Evolutionary conservation across 1,140 invertebrate species (phyloP), one percentile per base, ranked within the genome.

Genomic region (Drosophila kanapiae): DNA sequence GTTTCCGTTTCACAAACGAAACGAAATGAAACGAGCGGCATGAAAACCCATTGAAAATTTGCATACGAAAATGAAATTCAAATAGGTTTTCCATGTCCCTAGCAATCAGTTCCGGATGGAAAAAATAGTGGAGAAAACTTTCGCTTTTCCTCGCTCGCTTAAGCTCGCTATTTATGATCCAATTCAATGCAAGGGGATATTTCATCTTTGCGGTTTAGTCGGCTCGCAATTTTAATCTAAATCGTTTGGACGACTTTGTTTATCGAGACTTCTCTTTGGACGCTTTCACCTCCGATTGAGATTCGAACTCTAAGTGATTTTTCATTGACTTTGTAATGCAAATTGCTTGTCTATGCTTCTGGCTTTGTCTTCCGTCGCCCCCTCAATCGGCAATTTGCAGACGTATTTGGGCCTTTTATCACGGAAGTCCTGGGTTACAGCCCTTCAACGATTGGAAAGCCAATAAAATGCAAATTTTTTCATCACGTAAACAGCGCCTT

Each of bases 1-100:
- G 84, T 84, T 88, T 88, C 84, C 84, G 84, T 81, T 87, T 67
- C 61, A 78, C 69, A 79, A 60, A 72, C 77, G 60, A 78, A 78
- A 71, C 75, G 48, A 78, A 79, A 63, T 82, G 65, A 71, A 84
- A 77, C 82, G 82, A 78, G 80, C 75, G 80, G 78, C 78, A 85
- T 85, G 69, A 86, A 87, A 88, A 83, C 80, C 81, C 78, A 90
- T 88, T 80, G 77, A 81, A 84, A 88, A 88, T 88, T 88, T 88
- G 80, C 84, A 88, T 88, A 88, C 78, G 74, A 88, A 88, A 88
- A 86, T 86, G 79, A 86, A 86, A 88, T 84, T 88, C 84, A 88
- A 88, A 88, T 88, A 72, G 77, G 84, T 78, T 88, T 80, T 53
- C 57, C 70, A 74, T 82, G 80, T 86, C 80, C 63, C 47, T 49